Conservation (phyloP, 2,888 invertebrate genomes). For the Orchesella flavescens region DNA sequence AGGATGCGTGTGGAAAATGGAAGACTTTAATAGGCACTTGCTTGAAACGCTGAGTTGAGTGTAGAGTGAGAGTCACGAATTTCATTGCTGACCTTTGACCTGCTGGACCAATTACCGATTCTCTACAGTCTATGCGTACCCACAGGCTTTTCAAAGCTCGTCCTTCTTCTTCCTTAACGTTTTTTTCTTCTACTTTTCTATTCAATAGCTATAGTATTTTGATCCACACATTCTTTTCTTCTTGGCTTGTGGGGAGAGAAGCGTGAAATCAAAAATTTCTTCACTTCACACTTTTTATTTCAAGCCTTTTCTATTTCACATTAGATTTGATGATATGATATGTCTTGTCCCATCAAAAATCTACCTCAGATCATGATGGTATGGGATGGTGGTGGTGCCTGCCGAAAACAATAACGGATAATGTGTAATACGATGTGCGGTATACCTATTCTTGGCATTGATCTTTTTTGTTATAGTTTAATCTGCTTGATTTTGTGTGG, state of each 20-base stretch:
- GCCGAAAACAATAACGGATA: too few species aligned
- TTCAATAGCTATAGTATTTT: not conserved
- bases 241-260: slow-evolving; percentile 65
- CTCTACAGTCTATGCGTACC: slow-evolving; percentile 49
- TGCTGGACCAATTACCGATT: slow-evolving; percentile 67
- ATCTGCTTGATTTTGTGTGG: too few species aligned
- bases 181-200: slow-evolving; percentile 16
- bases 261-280: slow-evolving; percentile 72
- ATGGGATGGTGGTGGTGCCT: too few species aligned
- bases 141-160: slow-evolving; percentile 44
- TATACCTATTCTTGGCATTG: slow-evolving; percentile 40
- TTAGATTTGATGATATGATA: too few species aligned
- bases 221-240: not conserved
- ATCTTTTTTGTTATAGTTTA: too few species aligned
- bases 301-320: too few species aligned
- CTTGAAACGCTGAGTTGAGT: not conserved
- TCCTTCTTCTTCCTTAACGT: slow-evolving; percentile 51
- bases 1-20: too few species aligned
- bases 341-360: too few species aligned
- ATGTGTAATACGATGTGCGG: too few species aligned
- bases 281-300: slow-evolving; percentile 66
- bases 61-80: slow-evolving; percentile 66
- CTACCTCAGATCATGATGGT: too few species aligned
- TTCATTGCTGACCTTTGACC: slow-evolving; percentile 69
- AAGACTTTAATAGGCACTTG: not conserved